Evolutionary conservation across 2,888 invertebrate genomes (phyloP), one percentile per base, ranked within the genome.

Genomic region (Suillia variegata): DNA sequence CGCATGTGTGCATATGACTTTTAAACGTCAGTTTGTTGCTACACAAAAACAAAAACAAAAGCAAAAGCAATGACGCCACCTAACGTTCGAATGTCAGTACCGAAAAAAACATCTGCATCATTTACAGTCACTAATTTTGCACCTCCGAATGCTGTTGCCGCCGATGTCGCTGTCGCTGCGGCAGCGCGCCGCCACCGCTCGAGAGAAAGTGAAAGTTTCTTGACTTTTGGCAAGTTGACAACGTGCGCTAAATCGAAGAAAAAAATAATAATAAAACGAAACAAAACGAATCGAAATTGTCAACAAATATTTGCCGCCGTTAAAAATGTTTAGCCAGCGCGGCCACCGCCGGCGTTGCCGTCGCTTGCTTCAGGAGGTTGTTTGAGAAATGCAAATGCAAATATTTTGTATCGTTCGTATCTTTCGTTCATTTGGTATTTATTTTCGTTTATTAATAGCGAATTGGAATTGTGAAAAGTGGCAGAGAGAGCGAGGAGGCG

Each of bases 121-220:
- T 17, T 20, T 13, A n/a, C 10, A 13, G 10, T n/a, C 3, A n/a
- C 38, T 38, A 10, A 38, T n/a, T n/a, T n/a, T n/a, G 12, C 31
- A 12, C 6, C 31, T 31, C 6, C 12, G 6, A 31, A 31, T 12
- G 12, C 6, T 31, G 31, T 31, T 38, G 38, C 38, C 6, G 38
- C 38, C 13, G 38, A n/a, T 13, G 38, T 4, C 10, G 38, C 38
- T 10, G 38, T 26, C 26, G 26, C 5, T 26, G 26, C 10, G 26
- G 26, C 26, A 6, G 10, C 31, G 17, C 34, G 47, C 17, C 13
- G 47, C 47, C 10, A 47, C 10, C 42, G 18, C 48, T 17, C 38
- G 33, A 53, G 62, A 50, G 62, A 62, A 62, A 62, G 62, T 62
- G 62, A 62, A 59, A 62, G 62, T 62, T 48, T 54, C 4, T 38